A percentile compares a stretch with the other conserved stretches of the same genome.
Evolutionary conservation across 1,140 invertebrate species (phyloP).

Genomic region (Bombus sibiricus): DNA sequence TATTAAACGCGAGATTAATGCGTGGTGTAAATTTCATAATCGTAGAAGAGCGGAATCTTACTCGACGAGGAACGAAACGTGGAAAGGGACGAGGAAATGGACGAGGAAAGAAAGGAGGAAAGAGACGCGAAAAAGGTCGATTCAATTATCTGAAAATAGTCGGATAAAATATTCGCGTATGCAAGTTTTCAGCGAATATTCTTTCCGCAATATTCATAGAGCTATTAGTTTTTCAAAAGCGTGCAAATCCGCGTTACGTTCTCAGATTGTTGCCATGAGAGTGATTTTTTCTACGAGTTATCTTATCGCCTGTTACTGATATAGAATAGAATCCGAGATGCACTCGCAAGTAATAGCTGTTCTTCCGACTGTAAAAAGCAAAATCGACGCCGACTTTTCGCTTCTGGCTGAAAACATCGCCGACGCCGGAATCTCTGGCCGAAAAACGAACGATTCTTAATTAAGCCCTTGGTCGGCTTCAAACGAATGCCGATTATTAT

Average conservation of each 20-base stretch:
- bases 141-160: background rate
- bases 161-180: background rate
- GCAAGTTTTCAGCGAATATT: conserved; percentile 3
- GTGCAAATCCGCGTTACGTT: conserved; percentile 72
- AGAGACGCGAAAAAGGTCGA: background rate
- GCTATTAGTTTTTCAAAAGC: conserved; percentile 72
- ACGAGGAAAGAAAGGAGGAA: too few species aligned
- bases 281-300: conserved; percentile 75
- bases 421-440: background rate
- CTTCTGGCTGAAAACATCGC: background rate
- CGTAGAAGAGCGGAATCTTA: too few species aligned
- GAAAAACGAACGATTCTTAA: conserved; percentile 28
- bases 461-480: background rate
- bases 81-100: too few species aligned
- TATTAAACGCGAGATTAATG: too few species aligned
- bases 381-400: conserved; percentile 57
- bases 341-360: conserved; percentile 59
- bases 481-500: conserved; percentile 28
- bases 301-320: conserved; percentile 79
- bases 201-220: conserved; percentile 58
- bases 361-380: conserved; percentile 54
- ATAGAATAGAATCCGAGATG: conserved; percentile 74
- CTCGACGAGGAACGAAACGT: too few species aligned
- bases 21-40: too few species aligned
- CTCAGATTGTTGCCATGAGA: conserved; percentile 81